Conservation (phyloP, 2,113 vertebrate species). For the Silurus asotus region DNA sequence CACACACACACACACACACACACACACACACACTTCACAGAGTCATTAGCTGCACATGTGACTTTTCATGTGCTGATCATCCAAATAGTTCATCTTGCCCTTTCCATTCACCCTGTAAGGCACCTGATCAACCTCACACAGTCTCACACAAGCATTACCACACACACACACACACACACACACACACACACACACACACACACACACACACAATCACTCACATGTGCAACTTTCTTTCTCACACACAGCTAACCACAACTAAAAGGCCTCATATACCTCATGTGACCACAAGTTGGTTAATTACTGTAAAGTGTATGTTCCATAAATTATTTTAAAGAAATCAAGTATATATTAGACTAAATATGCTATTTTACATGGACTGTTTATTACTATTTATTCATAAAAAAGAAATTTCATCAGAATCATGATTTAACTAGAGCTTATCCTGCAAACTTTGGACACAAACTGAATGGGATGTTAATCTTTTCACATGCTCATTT, state of each 20-base stretch:
- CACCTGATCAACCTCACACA: slow-evolving; percentile 23
- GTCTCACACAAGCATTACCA: not conserved
- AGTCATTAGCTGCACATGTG: slow-evolving; percentile 34
- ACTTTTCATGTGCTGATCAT: slow-evolving; percentile 37
- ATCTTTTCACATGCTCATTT: not conserved
- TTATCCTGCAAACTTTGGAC: not conserved
- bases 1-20: slow-evolving; percentile 12
- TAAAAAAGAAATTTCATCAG: not conserved
- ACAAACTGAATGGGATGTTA: not conserved
- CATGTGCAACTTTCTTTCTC: not conserved
- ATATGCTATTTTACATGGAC: not conserved
- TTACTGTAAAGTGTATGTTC: not conserved
- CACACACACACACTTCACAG: not conserved
- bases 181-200: not conserved
- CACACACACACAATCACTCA: too few species aligned
- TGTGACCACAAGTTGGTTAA: not conserved
- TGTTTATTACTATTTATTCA: too few species aligned
- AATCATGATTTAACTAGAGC: not conserved
- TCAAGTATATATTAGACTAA: not conserved
- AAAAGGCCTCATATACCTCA: not conserved
- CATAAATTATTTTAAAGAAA: not conserved
- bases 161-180: not conserved
- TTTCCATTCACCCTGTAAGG: slow-evolving; percentile 20
- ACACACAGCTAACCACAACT: not conserved
- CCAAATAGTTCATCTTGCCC: slow-evolving; percentile 17